Evolutionary conservation across 2,797 vertebrate species (phyloP), one percentile per base, ranked within the genome.

Genomic region (Euthynnus affinis): DNA sequence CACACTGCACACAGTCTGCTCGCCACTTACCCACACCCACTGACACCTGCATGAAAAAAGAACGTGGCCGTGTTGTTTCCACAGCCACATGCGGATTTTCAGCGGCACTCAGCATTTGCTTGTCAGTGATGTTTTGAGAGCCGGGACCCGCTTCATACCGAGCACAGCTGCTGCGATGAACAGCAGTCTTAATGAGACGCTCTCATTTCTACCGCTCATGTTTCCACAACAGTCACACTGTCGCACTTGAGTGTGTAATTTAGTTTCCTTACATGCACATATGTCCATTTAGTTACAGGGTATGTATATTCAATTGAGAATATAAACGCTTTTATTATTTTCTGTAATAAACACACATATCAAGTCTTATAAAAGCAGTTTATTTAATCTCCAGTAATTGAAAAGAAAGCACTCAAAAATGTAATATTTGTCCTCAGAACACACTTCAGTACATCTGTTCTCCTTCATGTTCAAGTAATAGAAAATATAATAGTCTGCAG

Each of bases 351-450:
- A 89, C 69, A 72, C 87, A 84, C 64, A 72, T 46, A 59, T 51
- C 9, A 62, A 59, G 60, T 87, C 60, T 82, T 92, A 89, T 53
- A 83, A 93, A 93, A 90, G 78, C 65, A 3, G 9, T 92, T 92
- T 92, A 92, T 94, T 94, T 81, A 55, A 89, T 91, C 82, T 88
- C 81, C 76, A 86, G 73, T 90, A 82, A 87, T 73, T 80, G 73
- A 91, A 90, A 88, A 87, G 71, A 89, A 84, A 88, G 72, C 87
- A 87, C 83, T 87, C 68, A 55, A 78, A 90, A 75, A 82, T 76
- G 71, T 76, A 72, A 80, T 70, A 70, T 83, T 59, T 51, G 56
- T 80, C 69, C 48, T 52, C 56, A 18, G 63, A 44, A 42, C 59
- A 70, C 66, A 7, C 61, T 64, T 34, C 63, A 76, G 71, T 76